phyloP scores from a whole-genome alignment of 2,113 vertebrate genomes.

The Oceanodroma tethys region DNA sequence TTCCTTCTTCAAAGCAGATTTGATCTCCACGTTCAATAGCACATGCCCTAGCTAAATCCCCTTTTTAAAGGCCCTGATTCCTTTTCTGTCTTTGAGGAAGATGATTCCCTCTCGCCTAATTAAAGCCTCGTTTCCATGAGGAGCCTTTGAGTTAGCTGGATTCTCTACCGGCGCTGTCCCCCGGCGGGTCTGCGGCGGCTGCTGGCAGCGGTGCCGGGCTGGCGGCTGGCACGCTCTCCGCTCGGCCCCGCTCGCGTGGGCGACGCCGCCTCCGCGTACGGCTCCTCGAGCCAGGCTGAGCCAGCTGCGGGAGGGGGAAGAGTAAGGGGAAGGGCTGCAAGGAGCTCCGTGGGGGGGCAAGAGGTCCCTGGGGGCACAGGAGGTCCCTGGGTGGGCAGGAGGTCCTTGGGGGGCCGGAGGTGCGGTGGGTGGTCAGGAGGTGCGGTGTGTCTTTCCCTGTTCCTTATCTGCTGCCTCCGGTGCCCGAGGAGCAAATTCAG shows the following conservation, averaged over 20 bases:
- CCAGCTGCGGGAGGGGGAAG: background rate
- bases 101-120: background rate
- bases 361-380: background rate
- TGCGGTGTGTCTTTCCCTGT: fast-evolving
- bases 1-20: background rate
- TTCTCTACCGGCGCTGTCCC: background rate
- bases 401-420: background rate
- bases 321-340: too few relatives aligned
- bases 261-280: fast-evolving
- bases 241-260: fast-evolving
- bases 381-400: background rate
- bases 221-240: fast-evolving
- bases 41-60: background rate
- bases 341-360: background rate
- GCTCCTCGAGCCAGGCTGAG: background rate
- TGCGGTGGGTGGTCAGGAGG: background rate
- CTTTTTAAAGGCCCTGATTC: background rate
- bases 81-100: background rate
- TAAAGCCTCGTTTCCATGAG: background rate
- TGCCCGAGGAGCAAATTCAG: background rate
- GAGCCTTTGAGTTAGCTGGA: background rate
- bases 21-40: background rate
- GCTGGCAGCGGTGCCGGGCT: background rate
- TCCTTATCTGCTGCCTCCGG: background rate
- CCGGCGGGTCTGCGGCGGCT: fast-evolving